Evolutionary conservation across 2,888 invertebrate genomes (phyloP).

Genomic region (Acrocyrtus sp.): DNA sequence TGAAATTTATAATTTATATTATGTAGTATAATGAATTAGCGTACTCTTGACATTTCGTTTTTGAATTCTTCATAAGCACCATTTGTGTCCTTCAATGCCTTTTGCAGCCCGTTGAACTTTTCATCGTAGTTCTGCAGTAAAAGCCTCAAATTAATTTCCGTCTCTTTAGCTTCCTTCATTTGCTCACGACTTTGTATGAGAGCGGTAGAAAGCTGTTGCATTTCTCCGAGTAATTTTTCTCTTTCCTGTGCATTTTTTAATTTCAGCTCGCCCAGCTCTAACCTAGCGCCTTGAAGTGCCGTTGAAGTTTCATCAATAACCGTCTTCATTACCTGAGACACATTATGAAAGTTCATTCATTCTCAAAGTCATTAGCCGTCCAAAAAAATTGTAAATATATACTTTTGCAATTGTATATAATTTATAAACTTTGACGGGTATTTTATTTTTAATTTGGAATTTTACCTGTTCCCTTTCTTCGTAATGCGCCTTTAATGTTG

Average conservation of each 20-base stretch:
- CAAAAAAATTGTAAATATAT: too few relatives aligned
- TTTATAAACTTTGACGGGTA: too few relatives aligned
- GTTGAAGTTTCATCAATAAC: slow-evolving; percentile 51
- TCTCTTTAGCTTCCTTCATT: slow-evolving; percentile 62
- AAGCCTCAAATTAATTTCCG: slow-evolving; percentile 55
- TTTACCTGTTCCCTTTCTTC: slow-evolving; percentile 62
- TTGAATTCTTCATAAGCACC: slow-evolving; percentile 61
- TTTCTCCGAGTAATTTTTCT: slow-evolving; percentile 60
- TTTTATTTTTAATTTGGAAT: too few relatives aligned
- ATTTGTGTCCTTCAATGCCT: slow-evolving; percentile 61
- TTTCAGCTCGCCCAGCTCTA: slow-evolving; percentile 58
- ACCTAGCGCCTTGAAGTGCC: slow-evolving; percentile 48
- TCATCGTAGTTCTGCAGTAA: slow-evolving; percentile 61
- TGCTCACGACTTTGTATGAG: slow-evolving; percentile 60
- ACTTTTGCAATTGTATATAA: too few relatives aligned
- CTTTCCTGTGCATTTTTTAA: slow-evolving; percentile 61
- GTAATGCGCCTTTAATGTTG: slow-evolving; percentile 59
- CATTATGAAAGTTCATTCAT: background rate
- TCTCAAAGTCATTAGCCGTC: too few relatives aligned
- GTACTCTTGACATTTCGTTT: slow-evolving; percentile 61
- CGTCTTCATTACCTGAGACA: slow-evolving; percentile 33
- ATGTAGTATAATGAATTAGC: slow-evolving; percentile 2
- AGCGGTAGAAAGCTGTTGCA: slow-evolving; percentile 61
- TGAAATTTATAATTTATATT: background rate
- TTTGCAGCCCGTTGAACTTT: slow-evolving; percentile 62